Evolutionary conservation across 2,797 vertebrate species (phyloP), one percentile per base, ranked within the genome.

Genomic region (Chromis chromis): DNA sequence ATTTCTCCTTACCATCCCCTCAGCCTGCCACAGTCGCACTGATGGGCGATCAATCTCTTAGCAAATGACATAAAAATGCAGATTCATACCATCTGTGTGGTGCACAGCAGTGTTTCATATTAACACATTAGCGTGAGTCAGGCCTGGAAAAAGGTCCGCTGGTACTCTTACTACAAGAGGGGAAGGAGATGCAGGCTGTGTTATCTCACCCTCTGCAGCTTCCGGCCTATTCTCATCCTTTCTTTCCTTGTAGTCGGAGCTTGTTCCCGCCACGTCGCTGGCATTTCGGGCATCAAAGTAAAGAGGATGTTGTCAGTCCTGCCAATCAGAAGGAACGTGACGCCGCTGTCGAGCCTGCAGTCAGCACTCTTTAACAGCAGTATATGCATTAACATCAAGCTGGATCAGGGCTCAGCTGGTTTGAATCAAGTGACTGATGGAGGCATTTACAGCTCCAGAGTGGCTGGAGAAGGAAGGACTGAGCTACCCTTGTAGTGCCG

Each of bases 41-140:
- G 70, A 82, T 50, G 72, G 82, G 56, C 68, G 66, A 89, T 92
- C 88, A 85, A 70, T 92, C 83, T 78, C 48, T 52, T 1, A 22
- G 77, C 48, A 79, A 84, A 84, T 72, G 69, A 63, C 61, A 64
- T 87, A 81, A 84, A 90, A 75, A 89, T 88, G 87, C 76, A 86
- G 72, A 90, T 89, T 85, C 25, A 28, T 54, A 22, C 60, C 66
- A 67, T 88, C 80, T 82, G 76, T 76, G 76, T 49, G 56, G 46
- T 58, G 73, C 73, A 63, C 21, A 40, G 63, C 21, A n/a, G 21
- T 56, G 62, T 42, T 76, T 74, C 59, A 39, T 76, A 78, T 86
- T 76, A 75, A 78, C 55, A 53, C 69, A 66, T 86, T 46, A 78
- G 74, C 78, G 48, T 53, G 82, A 85, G 73, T 71, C 64, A 72